These are phyloP conservation scores for Solenodon paradoxus DNA, from an alignment of 2,113 vertebrate genomes.

Conservation along the genomic window DNA sequence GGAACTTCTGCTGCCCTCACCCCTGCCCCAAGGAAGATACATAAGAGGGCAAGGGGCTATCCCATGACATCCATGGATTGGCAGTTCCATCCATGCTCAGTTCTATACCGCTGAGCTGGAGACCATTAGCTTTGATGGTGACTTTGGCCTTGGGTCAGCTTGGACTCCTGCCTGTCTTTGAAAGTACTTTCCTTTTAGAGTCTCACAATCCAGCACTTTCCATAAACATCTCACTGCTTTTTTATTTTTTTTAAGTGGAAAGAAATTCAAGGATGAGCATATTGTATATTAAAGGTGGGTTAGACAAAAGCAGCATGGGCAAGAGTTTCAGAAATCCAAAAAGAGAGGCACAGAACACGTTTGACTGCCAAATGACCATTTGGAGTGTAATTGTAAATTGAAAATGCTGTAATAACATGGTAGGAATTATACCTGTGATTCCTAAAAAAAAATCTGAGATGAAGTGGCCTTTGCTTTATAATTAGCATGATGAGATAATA, in stretches of 20 bases:
- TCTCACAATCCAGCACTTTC: constrained; percentile 50
- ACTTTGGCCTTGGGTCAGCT: constrained; percentile 40
- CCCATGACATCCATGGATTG: not conserved
- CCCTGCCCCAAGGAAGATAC: not conserved
- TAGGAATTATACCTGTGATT: not conserved
- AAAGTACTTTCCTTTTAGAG: constrained; percentile 44
- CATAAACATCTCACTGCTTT: constrained; percentile 56
- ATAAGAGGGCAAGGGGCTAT: not conserved
- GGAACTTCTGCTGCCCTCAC: not conserved
- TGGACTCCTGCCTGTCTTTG: constrained; percentile 54
- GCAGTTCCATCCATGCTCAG: not conserved
- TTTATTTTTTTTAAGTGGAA: not conserved
- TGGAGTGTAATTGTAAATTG: not conserved
- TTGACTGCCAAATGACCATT: not conserved
- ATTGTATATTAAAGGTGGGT: not conserved
- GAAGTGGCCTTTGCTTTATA: not conserved
- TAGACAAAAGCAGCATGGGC: not conserved
- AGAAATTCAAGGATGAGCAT: constrained; percentile 34
- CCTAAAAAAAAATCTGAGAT: not conserved
- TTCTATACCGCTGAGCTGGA: not conserved
- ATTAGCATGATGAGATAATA: not conserved
- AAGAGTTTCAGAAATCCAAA: not conserved
- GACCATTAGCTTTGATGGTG: not conserved
- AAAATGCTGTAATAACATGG: not conserved
- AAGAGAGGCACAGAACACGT: not conserved